Base-by-base conservation (phyloP, 2,888 invertebrate genomes). In the Parnassius smintheus region DNA sequence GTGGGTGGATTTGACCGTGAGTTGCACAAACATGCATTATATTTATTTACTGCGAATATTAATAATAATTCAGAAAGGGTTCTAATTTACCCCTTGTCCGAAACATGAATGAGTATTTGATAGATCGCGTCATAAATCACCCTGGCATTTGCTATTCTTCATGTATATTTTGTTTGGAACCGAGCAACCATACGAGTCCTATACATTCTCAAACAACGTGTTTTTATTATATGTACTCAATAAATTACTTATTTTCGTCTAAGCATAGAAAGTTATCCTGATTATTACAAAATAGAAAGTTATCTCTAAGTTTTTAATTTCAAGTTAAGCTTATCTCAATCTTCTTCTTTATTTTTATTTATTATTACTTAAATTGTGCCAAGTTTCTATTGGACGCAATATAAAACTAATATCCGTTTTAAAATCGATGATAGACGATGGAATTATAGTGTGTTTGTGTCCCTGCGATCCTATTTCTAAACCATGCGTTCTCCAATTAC, bases 1-100 rank as follows among this genome's bases (percentile, higher is more conserved):
- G 59, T 68, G 75, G 70, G 82, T 74, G 82, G 79, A 80, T 3
- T 71, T 78, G 71, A 72, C 52, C 56, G 18, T 48, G 59, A 65
- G 57, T 70, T 67, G 70, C 68, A 66, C 77, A 73, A 75, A 71
- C 61, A 69, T 58, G 57, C 58, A 68, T 65, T 60, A 71, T 70
- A 59, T 58, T 65, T 52, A 35, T 60, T 64, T 54, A 22, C 12
- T 53, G 12, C 44, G 9, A 65, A 62, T 65, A 65, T 45, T 59
- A 63, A 59, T 65, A 64, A 62, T 59, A 65, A 59, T 50, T 61
- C 57, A 59, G 55, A 78, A 82, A 78, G 78, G 80, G 77, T 74
- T 75, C 66, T 73, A 75, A 78, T 79, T 77, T 69, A 55, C 72
- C 72, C 72, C 76, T 79, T 77, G 76, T 76, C 72, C 74, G 68